Percentiles rank a stretch among this genome's conserved stretches.
Conservation (phyloP, 2,113 vertebrate species). For the Origma solitaria region DNA sequence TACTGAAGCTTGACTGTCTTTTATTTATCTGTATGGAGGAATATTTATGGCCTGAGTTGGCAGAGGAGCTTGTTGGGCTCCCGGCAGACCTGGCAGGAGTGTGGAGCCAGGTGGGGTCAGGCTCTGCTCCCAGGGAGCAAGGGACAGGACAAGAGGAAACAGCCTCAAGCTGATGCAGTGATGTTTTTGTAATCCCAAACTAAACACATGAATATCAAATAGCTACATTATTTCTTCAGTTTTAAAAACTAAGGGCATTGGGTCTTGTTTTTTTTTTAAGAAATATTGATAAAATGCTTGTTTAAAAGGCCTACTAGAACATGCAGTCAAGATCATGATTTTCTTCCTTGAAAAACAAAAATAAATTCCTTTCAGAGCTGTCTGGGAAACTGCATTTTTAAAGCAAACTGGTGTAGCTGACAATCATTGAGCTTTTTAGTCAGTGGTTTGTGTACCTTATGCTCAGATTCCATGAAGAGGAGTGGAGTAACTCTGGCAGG, state of each 20-base stretch:
- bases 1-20: neutral
- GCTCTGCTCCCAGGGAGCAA: neutral
- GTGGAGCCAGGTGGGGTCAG: neutral
- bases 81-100: neutral
- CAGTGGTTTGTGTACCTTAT: neutral
- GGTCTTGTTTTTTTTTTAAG: neutral
- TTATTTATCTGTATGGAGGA: neutral
- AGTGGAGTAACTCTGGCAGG: neutral
- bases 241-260: neutral
- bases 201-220: neutral
- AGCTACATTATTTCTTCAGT: neutral
- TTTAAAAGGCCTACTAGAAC: neutral
- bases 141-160: neutral
- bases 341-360: neutral
- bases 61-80: neutral
- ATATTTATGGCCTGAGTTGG: neutral
- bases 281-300: neutral
- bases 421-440: rapidly evolving
- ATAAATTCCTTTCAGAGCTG: neutral
- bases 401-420: neutral
- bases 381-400: neutral
- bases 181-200: neutral
- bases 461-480: neutral
- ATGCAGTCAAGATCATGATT: neutral
- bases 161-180: neutral